Conservation (phyloP, 2,797 vertebrate species). For the Eupleurogrammus muticus region DNA sequence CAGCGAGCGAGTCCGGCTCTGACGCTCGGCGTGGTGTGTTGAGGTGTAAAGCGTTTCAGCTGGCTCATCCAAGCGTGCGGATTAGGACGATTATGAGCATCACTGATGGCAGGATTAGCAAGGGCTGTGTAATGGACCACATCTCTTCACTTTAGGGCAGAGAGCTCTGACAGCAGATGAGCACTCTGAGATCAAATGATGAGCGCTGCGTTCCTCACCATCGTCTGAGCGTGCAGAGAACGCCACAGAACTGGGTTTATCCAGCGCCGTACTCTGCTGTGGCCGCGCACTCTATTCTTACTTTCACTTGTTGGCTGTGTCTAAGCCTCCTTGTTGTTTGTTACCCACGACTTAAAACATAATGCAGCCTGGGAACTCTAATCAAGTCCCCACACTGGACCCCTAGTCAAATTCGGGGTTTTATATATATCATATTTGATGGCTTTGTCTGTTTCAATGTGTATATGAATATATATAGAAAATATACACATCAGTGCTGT, state of each 20-base stretch:
- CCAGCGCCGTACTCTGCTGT: constrained; percentile 27
- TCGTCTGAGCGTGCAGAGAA: constrained; percentile 30
- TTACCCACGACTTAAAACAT: not conserved
- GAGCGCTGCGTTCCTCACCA: constrained; percentile 44
- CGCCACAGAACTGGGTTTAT: constrained; percentile 9
- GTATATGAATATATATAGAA: not conserved
- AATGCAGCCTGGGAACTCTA: too few species aligned
- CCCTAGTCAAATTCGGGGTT: too few species aligned
- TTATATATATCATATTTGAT: too few species aligned
- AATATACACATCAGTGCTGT: constrained; percentile 3
- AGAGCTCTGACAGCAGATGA: constrained; percentile 55
- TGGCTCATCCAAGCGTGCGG: constrained; percentile 52
- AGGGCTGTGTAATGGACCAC: constrained; percentile 67
- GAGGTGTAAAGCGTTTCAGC: constrained; percentile 64
- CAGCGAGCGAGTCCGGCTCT: constrained; percentile 21
- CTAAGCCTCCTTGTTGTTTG: not conserved
- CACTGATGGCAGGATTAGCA: constrained; percentile 67
- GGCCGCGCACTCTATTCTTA: constrained; percentile 27
- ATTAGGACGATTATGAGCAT: constrained; percentile 63
- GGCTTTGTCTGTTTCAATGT: not conserved
- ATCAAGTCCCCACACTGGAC: too few species aligned
- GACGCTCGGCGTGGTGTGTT: constrained; percentile 7
- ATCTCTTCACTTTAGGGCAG: constrained; percentile 59
- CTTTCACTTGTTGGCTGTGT: constrained; percentile 5
- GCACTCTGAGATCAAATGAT: constrained; percentile 53